phyloP scores from a whole-genome alignment of 2,113 vertebrate species.

The Sterrhoptilus dennistouni region DNA sequence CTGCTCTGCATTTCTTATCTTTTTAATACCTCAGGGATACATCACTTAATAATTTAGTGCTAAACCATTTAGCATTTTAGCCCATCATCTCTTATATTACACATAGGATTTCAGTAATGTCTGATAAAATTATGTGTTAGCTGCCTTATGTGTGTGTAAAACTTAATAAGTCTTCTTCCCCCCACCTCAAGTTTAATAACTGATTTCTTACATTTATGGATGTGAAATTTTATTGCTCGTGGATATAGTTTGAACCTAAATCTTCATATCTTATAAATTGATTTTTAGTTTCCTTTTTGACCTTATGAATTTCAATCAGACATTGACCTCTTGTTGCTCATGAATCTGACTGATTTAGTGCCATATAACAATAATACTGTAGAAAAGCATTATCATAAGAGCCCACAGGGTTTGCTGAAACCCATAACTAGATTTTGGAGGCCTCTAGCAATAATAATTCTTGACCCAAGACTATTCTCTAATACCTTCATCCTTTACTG shows the following conservation, averaged over 20 bases:
- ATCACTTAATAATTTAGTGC: slow-evolving; percentile 86
- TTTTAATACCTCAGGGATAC: slow-evolving; percentile 80
- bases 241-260: slow-evolving; percentile 85
- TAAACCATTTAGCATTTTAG: slow-evolving; percentile 86
- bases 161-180: slow-evolving; percentile 83
- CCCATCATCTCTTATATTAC: slow-evolving; percentile 83
- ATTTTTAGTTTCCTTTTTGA: slow-evolving; percentile 89
- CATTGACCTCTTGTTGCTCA: slow-evolving; percentile 83
- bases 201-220: slow-evolving; percentile 86
- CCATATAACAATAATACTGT: slow-evolving; percentile 80
- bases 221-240: slow-evolving; percentile 84
- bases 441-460: slow-evolving; percentile 75
- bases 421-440: slow-evolving; percentile 76
- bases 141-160: slow-evolving; percentile 83
- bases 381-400: slow-evolving; percentile 78
- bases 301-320: slow-evolving; percentile 89
- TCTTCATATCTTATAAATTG: slow-evolving; percentile 88
- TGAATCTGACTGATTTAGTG: slow-evolving; percentile 86
- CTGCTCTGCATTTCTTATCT: slow-evolving; percentile 82
- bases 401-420: slow-evolving; percentile 77
- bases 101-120: slow-evolving; percentile 84
- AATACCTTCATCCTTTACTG: slow-evolving; percentile 54
- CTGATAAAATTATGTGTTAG: slow-evolving; percentile 85
- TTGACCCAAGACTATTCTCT: slow-evolving; percentile 72
- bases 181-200: slow-evolving; percentile 82